A percentile compares a stretch with the other conserved stretches of the same genome.
These are phyloP conservation scores for Pristionchus arcanus DNA, from an alignment of 2,888 invertebrate genomes.

Conservation along the genomic window DNA sequence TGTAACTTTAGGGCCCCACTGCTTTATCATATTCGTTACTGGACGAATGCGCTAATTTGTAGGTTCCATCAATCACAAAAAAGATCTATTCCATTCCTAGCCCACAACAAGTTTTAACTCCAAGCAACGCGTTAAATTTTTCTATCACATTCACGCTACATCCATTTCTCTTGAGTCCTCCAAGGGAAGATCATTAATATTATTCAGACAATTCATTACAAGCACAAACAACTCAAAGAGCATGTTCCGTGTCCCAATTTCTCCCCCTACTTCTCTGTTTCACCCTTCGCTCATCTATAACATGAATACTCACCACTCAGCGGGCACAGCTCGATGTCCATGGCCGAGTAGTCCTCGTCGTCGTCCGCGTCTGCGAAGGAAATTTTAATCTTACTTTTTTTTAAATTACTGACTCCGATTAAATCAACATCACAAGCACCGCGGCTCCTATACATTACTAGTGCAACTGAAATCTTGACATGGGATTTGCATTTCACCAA, in stretches of 20 bases:
- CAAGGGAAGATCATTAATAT: not conserved
- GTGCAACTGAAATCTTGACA: too few relatives aligned
- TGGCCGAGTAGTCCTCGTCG: slow-evolving; percentile 50
- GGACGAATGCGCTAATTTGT: not conserved
- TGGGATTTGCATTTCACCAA: too few relatives aligned
- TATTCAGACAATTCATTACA: too few relatives aligned
- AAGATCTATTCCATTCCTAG: not conserved
- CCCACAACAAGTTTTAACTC: too few relatives aligned
- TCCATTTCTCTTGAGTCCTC: not conserved
- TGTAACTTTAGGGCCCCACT: not conserved
- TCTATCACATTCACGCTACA: too few relatives aligned
- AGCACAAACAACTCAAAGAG: too few relatives aligned
- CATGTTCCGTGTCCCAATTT: not conserved
- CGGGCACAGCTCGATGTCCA: slow-evolving; percentile 27
- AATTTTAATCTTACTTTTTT: not conserved
- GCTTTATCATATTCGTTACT: not conserved
- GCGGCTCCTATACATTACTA: too few relatives aligned
- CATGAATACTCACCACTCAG: not conserved
- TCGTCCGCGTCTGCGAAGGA: not conserved
- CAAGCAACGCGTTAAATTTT: too few relatives aligned
- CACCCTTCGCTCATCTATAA: not conserved
- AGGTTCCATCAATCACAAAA: not conserved
- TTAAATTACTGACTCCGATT: too few relatives aligned
- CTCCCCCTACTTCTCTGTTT: not conserved
- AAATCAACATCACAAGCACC: too few relatives aligned